Percentiles rank a stretch among this genome's conserved stretches.
These are phyloP conservation scores for Gymnoscopelus braueri DNA, from an alignment of 2,797 vertebrate genomes.

Conservation along the genomic window DNA sequence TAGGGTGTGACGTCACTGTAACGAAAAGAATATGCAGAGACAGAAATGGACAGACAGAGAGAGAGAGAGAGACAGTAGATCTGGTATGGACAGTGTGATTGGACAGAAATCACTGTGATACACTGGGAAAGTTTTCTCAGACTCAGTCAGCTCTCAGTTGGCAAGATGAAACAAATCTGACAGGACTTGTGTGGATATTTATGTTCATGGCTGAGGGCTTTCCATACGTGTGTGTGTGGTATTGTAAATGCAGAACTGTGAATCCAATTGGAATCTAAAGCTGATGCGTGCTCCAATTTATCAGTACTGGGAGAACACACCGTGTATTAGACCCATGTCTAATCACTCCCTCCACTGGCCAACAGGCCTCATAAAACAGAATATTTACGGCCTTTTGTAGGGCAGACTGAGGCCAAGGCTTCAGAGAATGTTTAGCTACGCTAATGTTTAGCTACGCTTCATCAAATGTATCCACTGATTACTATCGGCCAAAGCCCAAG, in stretches of 20 bases:
- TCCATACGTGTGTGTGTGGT: slow-evolving; percentile 13
- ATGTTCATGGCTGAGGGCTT: slow-evolving; percentile 18
- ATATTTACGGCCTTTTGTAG: slow-evolving; percentile 19
- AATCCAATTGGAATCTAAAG: slow-evolving; percentile 3
- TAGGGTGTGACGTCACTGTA: too few relatives aligned
- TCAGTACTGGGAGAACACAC: background rate
- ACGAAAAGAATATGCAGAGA: too few relatives aligned
- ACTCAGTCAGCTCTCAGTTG: slow-evolving; percentile 44
- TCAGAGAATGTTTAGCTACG: slow-evolving; percentile 21
- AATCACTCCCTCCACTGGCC: slow-evolving; percentile 14
- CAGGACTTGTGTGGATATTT: slow-evolving; percentile 32
- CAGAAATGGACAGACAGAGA: background rate
- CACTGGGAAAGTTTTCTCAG: slow-evolving; percentile 18
- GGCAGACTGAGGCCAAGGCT: slow-evolving; percentile 2
- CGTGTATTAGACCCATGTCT: slow-evolving; percentile 20
- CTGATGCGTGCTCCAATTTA: background rate
- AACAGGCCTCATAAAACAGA: slow-evolving; percentile 37
- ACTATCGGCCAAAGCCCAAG: slow-evolving; percentile 15
- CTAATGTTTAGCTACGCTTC: slow-evolving; percentile 17
- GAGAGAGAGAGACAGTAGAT: slow-evolving; percentile 21
- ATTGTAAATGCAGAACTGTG: slow-evolving; percentile 3
- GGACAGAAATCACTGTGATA: slow-evolving; percentile 17
- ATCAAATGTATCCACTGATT: slow-evolving; percentile 24
- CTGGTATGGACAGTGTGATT: background rate
- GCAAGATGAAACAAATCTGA: slow-evolving; percentile 39